Conservation (phyloP, 2,797 vertebrate genomes). For the Clarias platycephalus region DNA sequence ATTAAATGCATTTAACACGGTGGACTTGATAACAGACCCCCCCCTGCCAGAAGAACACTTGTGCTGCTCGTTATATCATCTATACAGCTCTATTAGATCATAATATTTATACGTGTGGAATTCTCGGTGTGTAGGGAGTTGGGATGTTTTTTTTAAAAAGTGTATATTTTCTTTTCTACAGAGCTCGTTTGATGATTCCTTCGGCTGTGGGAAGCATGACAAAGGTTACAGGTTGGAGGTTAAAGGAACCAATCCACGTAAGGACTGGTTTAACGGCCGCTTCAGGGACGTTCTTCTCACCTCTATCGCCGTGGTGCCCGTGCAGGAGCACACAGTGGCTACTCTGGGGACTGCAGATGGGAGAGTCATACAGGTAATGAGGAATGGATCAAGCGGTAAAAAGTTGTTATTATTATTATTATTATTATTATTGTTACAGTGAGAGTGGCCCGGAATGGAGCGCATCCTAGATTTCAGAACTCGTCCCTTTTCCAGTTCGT, state of each 20-base stretch:
- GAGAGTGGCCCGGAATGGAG: constrained; percentile 48
- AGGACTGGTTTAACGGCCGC: constrained; percentile 89
- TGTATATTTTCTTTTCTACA: constrained; percentile 59
- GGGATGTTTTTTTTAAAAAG: background rate
- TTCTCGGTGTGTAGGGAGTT: constrained; percentile 30
- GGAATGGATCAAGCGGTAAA: background rate
- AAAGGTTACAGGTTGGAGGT: constrained; percentile 90
- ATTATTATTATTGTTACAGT: constrained; percentile 3
- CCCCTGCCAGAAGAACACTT: constrained; percentile 25
- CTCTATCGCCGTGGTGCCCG: constrained; percentile 82
- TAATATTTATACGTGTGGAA: background rate
- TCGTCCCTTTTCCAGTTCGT: constrained; percentile 62
- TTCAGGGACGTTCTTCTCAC: constrained; percentile 87
- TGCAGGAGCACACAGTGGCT: constrained; percentile 84
- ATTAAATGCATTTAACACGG: constrained; percentile 49
- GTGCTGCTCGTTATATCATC: constrained; percentile 34
- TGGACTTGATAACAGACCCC: constrained; percentile 29
- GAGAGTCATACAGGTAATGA: constrained; percentile 88
- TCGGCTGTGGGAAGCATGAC: constrained; percentile 82
- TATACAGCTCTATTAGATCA: constrained; percentile 13
- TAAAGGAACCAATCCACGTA: constrained; percentile 83
- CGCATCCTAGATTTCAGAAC: constrained; percentile 53
- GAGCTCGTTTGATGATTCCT: constrained; percentile 84
- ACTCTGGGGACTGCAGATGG: constrained; percentile 89
- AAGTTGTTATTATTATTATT: background rate